These are phyloP conservation scores for Brenthis hecate DNA, from an alignment of 2,888 invertebrate species.

Conservation along the genomic window DNA sequence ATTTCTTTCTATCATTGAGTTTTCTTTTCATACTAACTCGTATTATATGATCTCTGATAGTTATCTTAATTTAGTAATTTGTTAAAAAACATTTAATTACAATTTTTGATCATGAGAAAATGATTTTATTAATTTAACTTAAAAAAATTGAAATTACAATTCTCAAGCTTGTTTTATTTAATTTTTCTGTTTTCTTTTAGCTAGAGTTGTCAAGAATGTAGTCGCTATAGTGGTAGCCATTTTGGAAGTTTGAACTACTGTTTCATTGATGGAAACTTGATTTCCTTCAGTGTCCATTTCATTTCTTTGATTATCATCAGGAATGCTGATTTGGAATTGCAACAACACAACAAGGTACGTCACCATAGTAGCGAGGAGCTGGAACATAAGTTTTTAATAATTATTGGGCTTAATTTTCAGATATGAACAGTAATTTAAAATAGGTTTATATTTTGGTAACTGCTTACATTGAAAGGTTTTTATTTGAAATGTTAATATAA, in stretches of 20 bases:
- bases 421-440: not conserved
- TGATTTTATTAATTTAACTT: too few species aligned
- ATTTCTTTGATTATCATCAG: slow-evolving; percentile 73
- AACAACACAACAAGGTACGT: slow-evolving; percentile 88
- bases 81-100: too few species aligned
- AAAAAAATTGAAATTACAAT: too few species aligned
- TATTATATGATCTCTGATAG: too few species aligned
- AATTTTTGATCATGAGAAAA: too few species aligned
- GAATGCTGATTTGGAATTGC: slow-evolving; percentile 90
- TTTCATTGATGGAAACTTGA: slow-evolving; percentile 44
- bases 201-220: slow-evolving; percentile 63
- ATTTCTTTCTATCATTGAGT: too few species aligned
- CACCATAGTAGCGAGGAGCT: slow-evolving; percentile 89
- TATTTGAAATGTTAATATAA: not conserved
- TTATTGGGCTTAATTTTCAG: not conserved
- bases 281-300: slow-evolving; percentile 38
- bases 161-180: not conserved
- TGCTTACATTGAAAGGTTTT: not conserved
- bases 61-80: too few species aligned
- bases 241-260: slow-evolving; percentile 50
- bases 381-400: slow-evolving; percentile 46
- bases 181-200: slow-evolving; percentile 65
- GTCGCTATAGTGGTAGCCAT: slow-evolving; percentile 57
- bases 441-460: not conserved
- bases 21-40: too few species aligned